These are phyloP conservation scores for Nebria ingens DNA, from an alignment of 1,140 invertebrate genomes.

Conservation along the genomic window DNA sequence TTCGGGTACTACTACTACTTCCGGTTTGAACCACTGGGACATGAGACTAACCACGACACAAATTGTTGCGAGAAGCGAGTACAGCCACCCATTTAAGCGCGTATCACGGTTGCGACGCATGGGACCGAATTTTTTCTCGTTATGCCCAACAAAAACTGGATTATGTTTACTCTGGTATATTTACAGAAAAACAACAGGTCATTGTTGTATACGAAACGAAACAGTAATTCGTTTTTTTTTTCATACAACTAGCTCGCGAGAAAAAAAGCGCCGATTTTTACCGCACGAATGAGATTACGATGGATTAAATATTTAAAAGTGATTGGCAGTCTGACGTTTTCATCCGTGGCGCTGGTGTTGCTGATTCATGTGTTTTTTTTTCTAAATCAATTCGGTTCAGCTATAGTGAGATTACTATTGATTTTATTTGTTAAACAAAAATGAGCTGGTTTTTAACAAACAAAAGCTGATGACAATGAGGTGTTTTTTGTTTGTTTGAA, in stretches of 20 bases:
- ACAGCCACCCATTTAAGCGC: background rate
- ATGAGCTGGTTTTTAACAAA: too few species aligned
- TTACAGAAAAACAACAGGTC: background rate
- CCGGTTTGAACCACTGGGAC: background rate
- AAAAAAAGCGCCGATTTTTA: background rate
- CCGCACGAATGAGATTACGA: background rate
- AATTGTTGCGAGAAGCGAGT: background rate
- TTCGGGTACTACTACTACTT: background rate
- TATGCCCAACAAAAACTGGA: background rate
- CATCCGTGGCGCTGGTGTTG: too few species aligned
- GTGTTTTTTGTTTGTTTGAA: too few species aligned
- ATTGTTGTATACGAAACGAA: background rate
- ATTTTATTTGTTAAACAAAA: too few species aligned
- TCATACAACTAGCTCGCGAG: background rate
- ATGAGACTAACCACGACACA: background rate
- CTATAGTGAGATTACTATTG: background rate
- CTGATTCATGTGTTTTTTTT: slow-evolving; percentile 17
- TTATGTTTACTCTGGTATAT: too few species aligned
- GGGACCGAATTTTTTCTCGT: background rate
- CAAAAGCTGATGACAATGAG: too few species aligned
- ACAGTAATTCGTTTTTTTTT: background rate
- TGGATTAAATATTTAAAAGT: slow-evolving; percentile 1
- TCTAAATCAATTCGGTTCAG: background rate
- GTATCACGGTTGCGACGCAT: background rate
- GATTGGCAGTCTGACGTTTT: background rate